A percentile compares a stretch with the other conserved stretches of the same genome.
Conservation (phyloP, 2,888 invertebrate species). For the Isotomurus palustris region DNA sequence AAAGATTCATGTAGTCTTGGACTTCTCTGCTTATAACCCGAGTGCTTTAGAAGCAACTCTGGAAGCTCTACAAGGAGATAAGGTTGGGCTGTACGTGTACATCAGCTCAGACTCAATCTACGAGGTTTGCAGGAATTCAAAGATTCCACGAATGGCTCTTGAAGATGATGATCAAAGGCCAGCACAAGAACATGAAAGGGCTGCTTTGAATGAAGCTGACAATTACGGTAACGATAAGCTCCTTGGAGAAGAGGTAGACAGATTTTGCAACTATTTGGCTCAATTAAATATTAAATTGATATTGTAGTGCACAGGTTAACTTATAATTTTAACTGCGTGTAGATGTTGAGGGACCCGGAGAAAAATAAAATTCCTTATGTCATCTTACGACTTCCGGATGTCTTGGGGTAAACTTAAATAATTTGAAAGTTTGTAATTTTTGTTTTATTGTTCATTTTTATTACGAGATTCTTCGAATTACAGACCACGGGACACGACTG, state of each 20-base stretch:
- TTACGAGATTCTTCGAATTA: too few relatives aligned
- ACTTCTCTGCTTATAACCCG: conserved; percentile 52
- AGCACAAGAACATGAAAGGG: conserved; percentile 45
- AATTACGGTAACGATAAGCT: conserved; percentile 52
- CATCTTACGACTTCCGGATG: conserved; percentile 52
- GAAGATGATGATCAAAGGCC: conserved; percentile 52
- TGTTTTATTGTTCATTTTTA: too few relatives aligned
- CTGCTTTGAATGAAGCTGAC: conserved; percentile 48
- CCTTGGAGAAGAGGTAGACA: conserved; percentile 50
- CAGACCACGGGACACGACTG: conserved; percentile 52
- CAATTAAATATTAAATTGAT: neutral
- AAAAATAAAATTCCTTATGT: conserved; percentile 47
- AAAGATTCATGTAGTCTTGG: conserved; percentile 51
- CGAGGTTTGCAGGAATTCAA: conserved; percentile 50
- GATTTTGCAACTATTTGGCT: neutral
- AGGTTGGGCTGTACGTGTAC: conserved; percentile 50
- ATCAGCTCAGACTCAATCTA: conserved; percentile 54
- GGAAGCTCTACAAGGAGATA: conserved; percentile 47
- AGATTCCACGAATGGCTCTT: conserved; percentile 19
- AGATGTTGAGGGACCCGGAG: conserved; percentile 16
- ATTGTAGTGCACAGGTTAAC: neutral
- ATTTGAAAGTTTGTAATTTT: too few relatives aligned
- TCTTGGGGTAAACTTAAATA: too few relatives aligned
- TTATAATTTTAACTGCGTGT: neutral
- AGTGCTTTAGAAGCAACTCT: conserved; percentile 49